phyloP scores from a whole-genome alignment of 2,113 vertebrate species.

The human (Homo sapiens) region DNA sequence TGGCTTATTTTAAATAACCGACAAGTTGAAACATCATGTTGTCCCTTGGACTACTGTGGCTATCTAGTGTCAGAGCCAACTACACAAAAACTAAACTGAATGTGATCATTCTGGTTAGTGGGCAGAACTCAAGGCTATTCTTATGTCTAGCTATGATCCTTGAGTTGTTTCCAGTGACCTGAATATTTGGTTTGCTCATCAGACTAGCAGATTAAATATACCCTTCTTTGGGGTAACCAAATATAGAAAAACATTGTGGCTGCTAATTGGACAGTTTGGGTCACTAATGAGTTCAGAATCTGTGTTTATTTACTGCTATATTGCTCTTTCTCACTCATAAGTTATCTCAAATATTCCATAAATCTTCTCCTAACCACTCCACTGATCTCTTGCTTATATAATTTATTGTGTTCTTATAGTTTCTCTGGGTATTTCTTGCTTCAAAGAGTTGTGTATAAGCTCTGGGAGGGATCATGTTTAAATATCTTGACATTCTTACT shows the following conservation, averaged over 20 bases:
- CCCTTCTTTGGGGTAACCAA: background rate
- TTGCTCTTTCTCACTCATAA: background rate
- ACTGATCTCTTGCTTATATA: background rate
- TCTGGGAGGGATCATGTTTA: background rate
- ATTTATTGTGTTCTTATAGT: background rate
- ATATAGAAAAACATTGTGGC: background rate
- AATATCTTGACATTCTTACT: background rate
- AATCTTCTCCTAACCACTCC: background rate
- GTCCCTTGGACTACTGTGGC: background rate
- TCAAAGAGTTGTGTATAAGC: conserved; percentile 15
- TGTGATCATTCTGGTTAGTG: background rate
- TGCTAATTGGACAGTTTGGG: background rate
- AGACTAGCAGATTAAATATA: background rate
- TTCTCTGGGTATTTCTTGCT: conserved; percentile 45
- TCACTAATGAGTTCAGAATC: conserved; percentile 18
- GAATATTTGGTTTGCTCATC: background rate
- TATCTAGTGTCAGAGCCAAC: background rate
- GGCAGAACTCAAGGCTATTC: background rate
- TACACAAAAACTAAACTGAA: background rate
- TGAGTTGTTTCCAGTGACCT: background rate
- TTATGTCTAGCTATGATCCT: background rate
- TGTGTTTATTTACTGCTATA: background rate
- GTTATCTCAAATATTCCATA: background rate
- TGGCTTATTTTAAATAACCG: background rate
- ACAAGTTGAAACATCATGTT: background rate